Evolutionary conservation across 2,888 invertebrate species (phyloP), one percentile per base, ranked within the genome.

Genomic region (Strigamia maritima): DNA sequence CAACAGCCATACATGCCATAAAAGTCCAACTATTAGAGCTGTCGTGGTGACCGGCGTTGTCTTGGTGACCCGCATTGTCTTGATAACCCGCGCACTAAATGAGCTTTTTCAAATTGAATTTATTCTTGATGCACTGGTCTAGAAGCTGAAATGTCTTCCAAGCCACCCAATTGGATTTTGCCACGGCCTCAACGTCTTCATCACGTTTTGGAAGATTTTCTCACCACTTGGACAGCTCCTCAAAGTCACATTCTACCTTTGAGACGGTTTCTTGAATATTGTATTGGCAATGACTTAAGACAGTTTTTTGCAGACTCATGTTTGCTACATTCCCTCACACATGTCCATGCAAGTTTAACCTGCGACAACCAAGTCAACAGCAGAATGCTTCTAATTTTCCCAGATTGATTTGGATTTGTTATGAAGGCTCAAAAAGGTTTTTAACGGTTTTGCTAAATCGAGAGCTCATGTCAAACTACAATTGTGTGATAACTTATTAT

Each of bases 151-250:
- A 81, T 82, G 82, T 75, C 81, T 49, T 70, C 24, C 12, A 81
- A 81, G 31, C 81, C 81, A 79, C 76, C 75, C 3, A 80, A 80
- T 31, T 75, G 65, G 49, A 77, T 54, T 12, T 82, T 87, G 40
- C 87, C 87, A 0, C 82, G 83, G 16, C 86, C 87, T 1, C 81
- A 82, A 10, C 81, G 82, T 2, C 79, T 87, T 10, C 87, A 87
- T 81, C 87, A 87, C 82, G 84, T 86, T 4, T 83, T 87, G 14
- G 87, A 87, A 82, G 87, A 87, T 81, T 87, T 87, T 82, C 84
- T 86, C 8, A 87, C 87, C 0, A 79, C 81, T 0, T 87, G 87
- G 86, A 85, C 85, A 76, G 85, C 84, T 0, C 85, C 84, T 1
- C 79, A 80, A 19, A 84, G 84, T 54, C 87, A 87, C 82, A 81